Percentiles rank a stretch among this genome's conserved stretches.
Evolutionary conservation across 2,113 vertebrate genomes (phyloP).

Genomic region (Telmatochromis sp.): DNA sequence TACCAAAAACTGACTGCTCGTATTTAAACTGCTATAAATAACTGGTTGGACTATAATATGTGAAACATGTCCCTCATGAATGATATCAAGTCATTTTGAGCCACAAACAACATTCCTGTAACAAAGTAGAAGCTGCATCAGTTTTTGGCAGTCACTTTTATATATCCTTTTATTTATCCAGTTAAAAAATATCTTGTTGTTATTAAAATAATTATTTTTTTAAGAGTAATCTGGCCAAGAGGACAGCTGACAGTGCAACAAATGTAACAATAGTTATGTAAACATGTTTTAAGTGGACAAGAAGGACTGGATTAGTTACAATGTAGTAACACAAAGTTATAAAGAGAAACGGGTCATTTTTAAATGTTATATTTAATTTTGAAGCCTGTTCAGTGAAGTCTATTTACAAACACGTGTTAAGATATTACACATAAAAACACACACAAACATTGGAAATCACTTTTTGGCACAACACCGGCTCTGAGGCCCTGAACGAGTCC

Average conservation of each 20-base stretch:
- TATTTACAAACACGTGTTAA: background rate
- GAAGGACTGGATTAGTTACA: background rate
- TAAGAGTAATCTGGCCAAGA: background rate
- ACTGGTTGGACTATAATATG: background rate
- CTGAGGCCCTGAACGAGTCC: background rate
- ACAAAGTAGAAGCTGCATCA: background rate
- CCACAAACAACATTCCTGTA: background rate
- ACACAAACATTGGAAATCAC: fast-evolving
- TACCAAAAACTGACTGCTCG: background rate
- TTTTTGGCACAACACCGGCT: background rate
- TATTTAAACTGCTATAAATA: background rate
- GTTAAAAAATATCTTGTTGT: background rate
- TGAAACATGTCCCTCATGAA: background rate
- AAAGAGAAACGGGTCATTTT: background rate
- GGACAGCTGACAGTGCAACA: background rate
- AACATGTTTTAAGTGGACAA: background rate
- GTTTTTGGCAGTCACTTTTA: fast-evolving
- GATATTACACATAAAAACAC: fast-evolving
- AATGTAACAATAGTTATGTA: background rate
- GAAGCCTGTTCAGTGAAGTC: background rate
- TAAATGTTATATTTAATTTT: background rate
- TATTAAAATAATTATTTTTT: fast-evolving
- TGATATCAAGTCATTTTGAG: background rate
- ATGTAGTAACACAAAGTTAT: background rate
- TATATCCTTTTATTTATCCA: background rate